These are phyloP conservation scores for Microctonus hyperodae DNA, from an alignment of 2,888 invertebrate species.

Conservation along the genomic window DNA sequence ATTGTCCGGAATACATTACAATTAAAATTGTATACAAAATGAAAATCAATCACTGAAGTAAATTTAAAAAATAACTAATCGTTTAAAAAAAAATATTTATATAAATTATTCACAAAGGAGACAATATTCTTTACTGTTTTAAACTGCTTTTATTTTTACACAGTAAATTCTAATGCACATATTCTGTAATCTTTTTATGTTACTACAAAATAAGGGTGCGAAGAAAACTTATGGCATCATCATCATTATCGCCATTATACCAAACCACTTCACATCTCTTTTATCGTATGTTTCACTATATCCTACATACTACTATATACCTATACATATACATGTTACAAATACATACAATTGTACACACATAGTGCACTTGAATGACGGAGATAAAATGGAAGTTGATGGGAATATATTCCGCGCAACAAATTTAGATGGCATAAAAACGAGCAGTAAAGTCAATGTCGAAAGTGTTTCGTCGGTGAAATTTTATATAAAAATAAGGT, in stretches of 20 bases:
- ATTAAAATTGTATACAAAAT: no score
- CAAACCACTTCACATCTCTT: not conserved
- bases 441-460: constrained; percentile 5
- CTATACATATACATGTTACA: not conserved
- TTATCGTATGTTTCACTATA: not conserved
- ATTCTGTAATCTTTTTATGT: not conserved
- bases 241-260: not conserved
- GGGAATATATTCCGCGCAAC: not conserved
- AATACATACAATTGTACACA: not conserved
- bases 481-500: constrained; percentile 6
- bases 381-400: not conserved
- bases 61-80: no score
- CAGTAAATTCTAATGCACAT: not conserved
- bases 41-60: no score
- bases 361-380: not conserved
- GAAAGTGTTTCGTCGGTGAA: constrained; percentile 14
- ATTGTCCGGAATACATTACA: no score
- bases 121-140: no score
- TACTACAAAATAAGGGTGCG: not conserved
- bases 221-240: not conserved
- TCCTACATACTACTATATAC: not conserved
- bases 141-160: no score
- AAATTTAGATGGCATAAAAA: not conserved
- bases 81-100: no score
- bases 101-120: no score